Evolutionary conservation across 2,797 vertebrate genomes (phyloP), one percentile per base, ranked within the genome.

Genomic region (Spinus pinus): DNA sequence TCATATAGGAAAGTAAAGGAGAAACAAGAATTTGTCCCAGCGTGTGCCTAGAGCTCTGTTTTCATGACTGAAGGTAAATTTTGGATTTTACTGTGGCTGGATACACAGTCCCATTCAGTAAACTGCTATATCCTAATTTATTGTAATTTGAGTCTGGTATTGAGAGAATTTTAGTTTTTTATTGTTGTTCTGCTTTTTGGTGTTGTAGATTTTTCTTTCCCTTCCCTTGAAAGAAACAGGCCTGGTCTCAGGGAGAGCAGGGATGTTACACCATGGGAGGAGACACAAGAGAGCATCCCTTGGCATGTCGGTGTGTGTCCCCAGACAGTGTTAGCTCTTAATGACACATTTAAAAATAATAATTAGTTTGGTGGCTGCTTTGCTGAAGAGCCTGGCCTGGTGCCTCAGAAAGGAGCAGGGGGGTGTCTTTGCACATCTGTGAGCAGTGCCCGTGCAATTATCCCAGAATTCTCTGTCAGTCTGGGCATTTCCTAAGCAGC

Each of bases 1-100:
- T 71, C 64, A 23, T 80, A 71, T 47, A 66, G 66, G n/a, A 93
- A 77, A 84, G 69, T 51, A 90, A 81, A 93, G 50, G 65, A 94
- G 70, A 88, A 86, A 66, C 56, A 86, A n/a, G 53, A 69, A 30
- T 73, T 93, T 81, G 49, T 74, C 56, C 65, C 51, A 86, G 12
- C 19, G 30, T 31, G 44, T 84, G 85, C 89, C 91, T 66, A 39
- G 9, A 91, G 82, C 84, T 92, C 61, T 73, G 37, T 41, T 91
- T 62, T 49, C 41, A 4, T 9, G 15, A 39, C 5, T 85, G 62
- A 64, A 87, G 41, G 69, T 5, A 37, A 62, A 58, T 21, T 74
- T 80, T 22, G 54, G 27, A 3, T 84, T 93, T 93, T 90, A 46
- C 41, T 49, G 27, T 0, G 6, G 42, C 27, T 66, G 72, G 61